Evolutionary conservation across 1,140 invertebrate genomes (phyloP).

Genomic region (Leptestheria dahalacensis): DNA sequence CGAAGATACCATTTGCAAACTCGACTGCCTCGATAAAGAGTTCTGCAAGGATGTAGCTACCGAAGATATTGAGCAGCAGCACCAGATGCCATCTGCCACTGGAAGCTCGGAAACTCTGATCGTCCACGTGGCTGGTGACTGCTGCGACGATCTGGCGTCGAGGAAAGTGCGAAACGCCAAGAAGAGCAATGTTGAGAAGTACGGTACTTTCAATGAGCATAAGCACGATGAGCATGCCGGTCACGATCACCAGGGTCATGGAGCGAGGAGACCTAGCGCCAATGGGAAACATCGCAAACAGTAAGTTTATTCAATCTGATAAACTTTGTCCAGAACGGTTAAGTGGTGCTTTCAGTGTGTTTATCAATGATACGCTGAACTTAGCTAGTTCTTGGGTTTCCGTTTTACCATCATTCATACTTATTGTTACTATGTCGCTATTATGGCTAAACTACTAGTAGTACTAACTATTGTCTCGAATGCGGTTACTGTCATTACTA

Average conservation of each 20-base stretch:
- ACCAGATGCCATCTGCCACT: background rate
- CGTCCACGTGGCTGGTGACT: background rate
- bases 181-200: background rate
- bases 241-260: background rate
- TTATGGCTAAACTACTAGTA: no score
- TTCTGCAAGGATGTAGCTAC: slow-evolving; percentile 1
- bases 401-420: no score
- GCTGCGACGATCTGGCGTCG: background rate
- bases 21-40: slow-evolving; percentile 5
- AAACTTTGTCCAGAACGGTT: no score
- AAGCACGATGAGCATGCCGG: background rate
- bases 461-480: no score
- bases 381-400: no score
- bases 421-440: no score
- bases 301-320: background rate
- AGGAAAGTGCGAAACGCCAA: background rate
- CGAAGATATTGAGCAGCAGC: no score
- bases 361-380: no score
- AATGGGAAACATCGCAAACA: background rate
- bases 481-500: no score
- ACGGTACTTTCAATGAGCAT: background rate
- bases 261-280: background rate
- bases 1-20: background rate
- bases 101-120: background rate
- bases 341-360: no score